These are phyloP conservation scores for Zosterops japonicus DNA, from an alignment of 2,113 vertebrate genomes.

Conservation along the genomic window DNA sequence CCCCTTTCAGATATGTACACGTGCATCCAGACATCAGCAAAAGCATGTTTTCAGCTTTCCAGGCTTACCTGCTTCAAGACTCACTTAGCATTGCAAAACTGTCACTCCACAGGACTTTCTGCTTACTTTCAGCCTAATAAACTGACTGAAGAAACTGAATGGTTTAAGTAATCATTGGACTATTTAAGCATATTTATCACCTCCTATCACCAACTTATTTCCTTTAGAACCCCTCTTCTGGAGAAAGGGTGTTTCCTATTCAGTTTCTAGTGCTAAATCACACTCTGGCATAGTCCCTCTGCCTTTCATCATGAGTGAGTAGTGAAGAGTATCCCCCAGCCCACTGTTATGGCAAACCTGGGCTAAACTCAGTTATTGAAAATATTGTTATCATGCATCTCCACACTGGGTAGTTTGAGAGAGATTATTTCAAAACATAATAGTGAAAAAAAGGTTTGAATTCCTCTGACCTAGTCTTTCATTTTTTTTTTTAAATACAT, in stretches of 20 bases:
- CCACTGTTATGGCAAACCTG: neutral
- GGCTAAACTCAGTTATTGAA: rapidly evolving
- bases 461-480: neutral
- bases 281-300: neutral
- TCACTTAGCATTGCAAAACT: neutral
- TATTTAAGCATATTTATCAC: neutral
- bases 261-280: neutral
- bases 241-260: neutral
- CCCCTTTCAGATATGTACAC: neutral
- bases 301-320: neutral
- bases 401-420: neutral
- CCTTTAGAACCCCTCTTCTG: neutral
- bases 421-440: neutral
- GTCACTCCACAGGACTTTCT: neutral
- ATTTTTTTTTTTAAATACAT: neutral
- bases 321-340: neutral
- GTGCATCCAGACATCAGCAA: neutral
- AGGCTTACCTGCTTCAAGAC: rapidly evolving
- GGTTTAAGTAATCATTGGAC: neutral
- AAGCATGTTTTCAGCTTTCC: rapidly evolving
- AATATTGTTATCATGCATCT: neutral
- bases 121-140: neutral
- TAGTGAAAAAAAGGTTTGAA: neutral
- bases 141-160: neutral
- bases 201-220: neutral